Base-by-base conservation (phyloP, 2,113 vertebrate genomes). In the Protomyctophum bolini region DNA sequence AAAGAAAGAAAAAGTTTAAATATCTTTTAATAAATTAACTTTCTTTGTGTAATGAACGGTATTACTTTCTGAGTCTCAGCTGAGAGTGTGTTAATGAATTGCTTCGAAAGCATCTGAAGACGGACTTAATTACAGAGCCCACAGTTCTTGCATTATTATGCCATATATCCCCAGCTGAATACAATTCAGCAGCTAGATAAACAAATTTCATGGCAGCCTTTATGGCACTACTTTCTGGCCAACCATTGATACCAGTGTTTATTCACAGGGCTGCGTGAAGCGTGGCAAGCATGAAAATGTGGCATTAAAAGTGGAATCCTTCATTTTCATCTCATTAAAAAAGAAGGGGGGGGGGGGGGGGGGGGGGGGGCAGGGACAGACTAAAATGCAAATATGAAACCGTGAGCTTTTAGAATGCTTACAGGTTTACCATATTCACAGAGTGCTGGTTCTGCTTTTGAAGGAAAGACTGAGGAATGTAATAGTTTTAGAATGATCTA, bases 311-410 rank as follows among this genome's bases (percentile, higher is more conserved):
- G 83, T 85, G 86, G 84, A 93, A 93, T 93, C 89, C 93, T 94
- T 90, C 91, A 94, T 94, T 96, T 94, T 94, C 85, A 91, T 94
- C 92, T 94, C 91, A 94, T 95, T 93, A 91, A 91, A 91, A 80
- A 55, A 50, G 21, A 12, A 51, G 9, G 12, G 15, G 21, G 21
- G 8, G 29, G 12, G 21, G 15, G 21, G 21, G 8, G 29, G 12
- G 21, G 9, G 12, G 15, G 21, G 21, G 8, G 29, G 12, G 21
- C n/a, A n/a, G n/a, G n/a, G n/a, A 45, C 63, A 79, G 72, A 84
- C 77, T 52, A 15, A 72, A 93, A 94, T 93, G 75, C 72, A 93
- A 93, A 94, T 92, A 88, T 60, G 66, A 77, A 84, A 89, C 77
- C 69, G 73, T 58, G 79, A 81, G 89, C 67, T 76, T 68, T 77